Percentiles rank a stretch among this genome's conserved stretches.
Conservation (phyloP, 2,113 vertebrate species). For the Misgurnus anguillicaudatus region DNA sequence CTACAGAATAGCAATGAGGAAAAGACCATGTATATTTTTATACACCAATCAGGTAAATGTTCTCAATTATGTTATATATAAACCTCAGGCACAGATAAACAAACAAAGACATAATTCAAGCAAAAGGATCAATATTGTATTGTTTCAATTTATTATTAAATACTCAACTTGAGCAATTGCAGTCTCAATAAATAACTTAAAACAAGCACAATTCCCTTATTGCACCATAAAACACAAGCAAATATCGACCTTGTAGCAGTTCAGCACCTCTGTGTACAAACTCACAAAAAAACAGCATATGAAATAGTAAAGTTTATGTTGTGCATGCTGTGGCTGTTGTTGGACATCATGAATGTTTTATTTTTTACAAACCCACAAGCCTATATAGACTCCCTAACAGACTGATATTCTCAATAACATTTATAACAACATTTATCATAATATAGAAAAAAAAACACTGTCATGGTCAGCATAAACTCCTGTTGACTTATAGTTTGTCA, state of each 20-base stretch:
- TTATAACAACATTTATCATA: neutral
- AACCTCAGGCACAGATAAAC: neutral
- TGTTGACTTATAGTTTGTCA: no score
- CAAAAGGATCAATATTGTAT: constrained; percentile 5
- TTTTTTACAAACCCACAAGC: neutral
- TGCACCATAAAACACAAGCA: neutral
- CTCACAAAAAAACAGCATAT: neutral
- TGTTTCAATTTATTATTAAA: constrained; percentile 32
- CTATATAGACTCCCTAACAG: no score
- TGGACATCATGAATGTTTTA: neutral
- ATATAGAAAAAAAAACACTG: neutral
- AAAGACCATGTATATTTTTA: neutral
- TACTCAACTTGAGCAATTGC: constrained; percentile 1
- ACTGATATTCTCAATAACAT: neutral
- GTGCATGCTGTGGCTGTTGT: neutral
- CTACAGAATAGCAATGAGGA: neutral
- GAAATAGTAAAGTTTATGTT: neutral
- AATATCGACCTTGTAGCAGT: neutral
- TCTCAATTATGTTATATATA: neutral
- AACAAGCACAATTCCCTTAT: constrained; percentile 20
- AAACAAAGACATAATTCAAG: neutral
- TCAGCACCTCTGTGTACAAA: constrained; percentile 7
- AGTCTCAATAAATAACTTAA: constrained; percentile 21
- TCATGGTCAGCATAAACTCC: no score
- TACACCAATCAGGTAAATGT: neutral